A percentile compares a stretch with the other conserved stretches of the same genome.
phyloP scores from a whole-genome alignment of 2,797 vertebrate genomes.

The Sebastolobus altivelis region DNA sequence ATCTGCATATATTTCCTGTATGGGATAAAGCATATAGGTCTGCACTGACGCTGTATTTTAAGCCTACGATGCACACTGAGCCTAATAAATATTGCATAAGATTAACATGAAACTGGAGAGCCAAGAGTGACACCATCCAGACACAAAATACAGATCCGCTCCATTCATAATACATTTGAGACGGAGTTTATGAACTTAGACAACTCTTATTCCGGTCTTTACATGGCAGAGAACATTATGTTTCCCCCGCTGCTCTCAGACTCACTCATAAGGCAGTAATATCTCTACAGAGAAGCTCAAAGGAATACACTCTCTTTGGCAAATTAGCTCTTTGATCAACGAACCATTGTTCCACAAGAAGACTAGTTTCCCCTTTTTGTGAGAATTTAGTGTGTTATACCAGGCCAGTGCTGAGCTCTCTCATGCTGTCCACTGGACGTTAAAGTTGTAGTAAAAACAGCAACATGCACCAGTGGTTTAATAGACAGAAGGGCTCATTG shows the following conservation, averaged over 20 bases:
- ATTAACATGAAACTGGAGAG: conserved; percentile 45
- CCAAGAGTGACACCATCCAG: conserved; percentile 50
- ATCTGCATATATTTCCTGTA: conserved; percentile 43
- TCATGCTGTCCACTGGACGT: conserved; percentile 31
- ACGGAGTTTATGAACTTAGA: conserved; percentile 65
- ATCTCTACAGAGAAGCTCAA: conserved; percentile 57
- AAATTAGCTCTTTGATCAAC: conserved; percentile 75
- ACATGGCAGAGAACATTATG: conserved; percentile 66
- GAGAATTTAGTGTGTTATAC: conserved; percentile 12
- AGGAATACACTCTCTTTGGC: conserved; percentile 57
- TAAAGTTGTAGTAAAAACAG: conserved; percentile 35
- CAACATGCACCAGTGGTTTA: neutral
- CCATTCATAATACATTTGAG: conserved; percentile 66
- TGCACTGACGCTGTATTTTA: conserved; percentile 32
- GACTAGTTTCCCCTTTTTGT: conserved; percentile 32
- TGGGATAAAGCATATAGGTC: conserved; percentile 20
- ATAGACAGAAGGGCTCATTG: neutral
- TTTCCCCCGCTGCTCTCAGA: conserved; percentile 48
- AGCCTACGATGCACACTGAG: conserved; percentile 34
- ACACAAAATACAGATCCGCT: conserved; percentile 34
- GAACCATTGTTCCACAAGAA: conserved; percentile 49
- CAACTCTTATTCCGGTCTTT: conserved; percentile 60
- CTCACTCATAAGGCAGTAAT: conserved; percentile 54
- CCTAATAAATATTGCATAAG: conserved; percentile 63
- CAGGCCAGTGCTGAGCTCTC: neutral